A percentile compares a stretch with the other conserved stretches of the same genome.
Conservation (phyloP, 2,113 vertebrate species). For the Pteropus alecto region DNA sequence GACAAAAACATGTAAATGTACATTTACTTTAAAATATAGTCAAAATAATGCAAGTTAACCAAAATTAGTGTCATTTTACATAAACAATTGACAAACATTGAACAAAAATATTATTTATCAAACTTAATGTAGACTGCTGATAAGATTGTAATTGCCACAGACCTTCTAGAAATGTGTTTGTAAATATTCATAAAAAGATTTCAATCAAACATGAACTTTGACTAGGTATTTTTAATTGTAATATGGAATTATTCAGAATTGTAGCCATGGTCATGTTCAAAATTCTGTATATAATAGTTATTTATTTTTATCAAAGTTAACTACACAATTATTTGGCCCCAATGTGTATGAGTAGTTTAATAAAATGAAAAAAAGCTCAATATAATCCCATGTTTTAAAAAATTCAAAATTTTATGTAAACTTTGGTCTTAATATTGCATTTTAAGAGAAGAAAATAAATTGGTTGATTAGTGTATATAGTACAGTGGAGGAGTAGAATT, state of each 20-base stretch:
- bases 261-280: background rate
- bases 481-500: background rate
- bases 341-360: background rate
- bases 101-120: background rate
- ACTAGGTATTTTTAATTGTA: background rate
- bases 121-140: background rate
- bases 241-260: background rate
- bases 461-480: background rate
- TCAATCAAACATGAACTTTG: background rate
- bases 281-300: background rate
- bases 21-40: background rate
- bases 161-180: background rate
- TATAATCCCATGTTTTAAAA: background rate
- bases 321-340: background rate
- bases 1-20: background rate
- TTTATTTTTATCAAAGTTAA: constrained; percentile 1
- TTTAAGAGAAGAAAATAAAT: background rate
- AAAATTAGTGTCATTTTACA: background rate
- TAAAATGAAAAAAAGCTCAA: background rate
- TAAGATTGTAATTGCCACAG: background rate
- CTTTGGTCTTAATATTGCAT: background rate
- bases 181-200: background rate
- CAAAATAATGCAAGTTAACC: background rate
- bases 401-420: background rate
- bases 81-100: background rate